phyloP scores from a whole-genome alignment of 2,113 vertebrate species.

The Pelecanus crispus region DNA sequence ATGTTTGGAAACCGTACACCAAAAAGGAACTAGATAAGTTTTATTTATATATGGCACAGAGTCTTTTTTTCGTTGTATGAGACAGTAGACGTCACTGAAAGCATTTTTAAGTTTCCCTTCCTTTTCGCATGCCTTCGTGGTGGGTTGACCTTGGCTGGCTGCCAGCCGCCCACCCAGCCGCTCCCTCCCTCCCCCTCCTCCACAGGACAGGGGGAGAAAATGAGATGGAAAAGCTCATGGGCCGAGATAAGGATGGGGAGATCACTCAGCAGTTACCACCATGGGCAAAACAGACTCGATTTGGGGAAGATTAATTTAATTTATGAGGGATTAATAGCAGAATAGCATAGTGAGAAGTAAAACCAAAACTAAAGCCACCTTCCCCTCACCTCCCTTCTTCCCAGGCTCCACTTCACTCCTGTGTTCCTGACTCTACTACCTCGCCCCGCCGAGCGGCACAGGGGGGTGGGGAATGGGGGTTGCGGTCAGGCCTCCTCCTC shows the following conservation, averaged over 20 bases:
- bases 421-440: background rate
- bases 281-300: background rate
- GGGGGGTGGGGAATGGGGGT: no score
- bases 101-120: background rate
- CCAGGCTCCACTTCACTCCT: background rate
- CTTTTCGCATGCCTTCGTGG: background rate
- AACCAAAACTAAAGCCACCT: background rate
- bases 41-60: background rate
- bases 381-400: background rate
- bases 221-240: background rate
- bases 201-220: background rate
- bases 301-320: background rate
- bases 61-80: background rate
- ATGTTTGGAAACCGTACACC: background rate
- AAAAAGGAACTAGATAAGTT: background rate
- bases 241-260: background rate
- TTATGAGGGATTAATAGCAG: background rate
- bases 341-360: background rate
- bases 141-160: background rate
- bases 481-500: background rate
- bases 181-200: background rate
- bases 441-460: fast-evolving
- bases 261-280: background rate
- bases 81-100: background rate
- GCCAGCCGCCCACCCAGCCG: fast-evolving